Evolutionary conservation across 2,888 invertebrate species (phyloP), one percentile per base, ranked within the genome.

Genomic region (Drosophila lutescens): DNA sequence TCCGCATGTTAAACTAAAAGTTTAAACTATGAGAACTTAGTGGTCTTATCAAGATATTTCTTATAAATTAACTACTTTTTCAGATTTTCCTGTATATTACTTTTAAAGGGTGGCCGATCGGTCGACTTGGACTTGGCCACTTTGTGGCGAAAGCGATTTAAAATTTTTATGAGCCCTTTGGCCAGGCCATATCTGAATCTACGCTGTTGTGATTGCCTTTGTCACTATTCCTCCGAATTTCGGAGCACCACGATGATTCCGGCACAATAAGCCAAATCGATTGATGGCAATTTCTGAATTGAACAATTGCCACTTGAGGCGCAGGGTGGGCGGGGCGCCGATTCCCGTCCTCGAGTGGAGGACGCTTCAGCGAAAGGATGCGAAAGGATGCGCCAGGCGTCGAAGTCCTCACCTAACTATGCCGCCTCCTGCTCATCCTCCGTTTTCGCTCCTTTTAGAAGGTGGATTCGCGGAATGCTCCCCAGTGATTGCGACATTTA

Each of bases 111-210:
- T 34, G 5, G 12, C 12, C 12, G 12, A 34, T 12, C 4, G 12
- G 34, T 34, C 34, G 34, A 12, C 12, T 34, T 34, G 32, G 32
- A 4, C 20, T 20, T 10, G 32, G 32, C 17, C 12, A 17, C n/a
- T 30, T 12, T 15, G 12, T 34, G 20, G 20, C 20, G 32, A 67
- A 80, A 81, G 71, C 70, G 74, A 76, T 89, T 89, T 88, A 76
- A 72, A 88, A 81, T 56, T 90, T 90, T 89, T 85, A 87, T 85
- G 83, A 83, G 75, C 71, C 47, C 26, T 60, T 66, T 40, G 32
- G n/a, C 20, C 41, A 53, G 50, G 20, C 30, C 38, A 34, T 62
- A 56, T 62, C 62, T 50, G 54, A 38, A 57, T 72, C 34, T 67
- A 44, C 73, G 51, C 41, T 40, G 58, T 57, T 80, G 68, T 80